These are phyloP conservation scores for Escarpia spicata DNA, from an alignment of 2,888 invertebrate species.

Conservation along the genomic window DNA sequence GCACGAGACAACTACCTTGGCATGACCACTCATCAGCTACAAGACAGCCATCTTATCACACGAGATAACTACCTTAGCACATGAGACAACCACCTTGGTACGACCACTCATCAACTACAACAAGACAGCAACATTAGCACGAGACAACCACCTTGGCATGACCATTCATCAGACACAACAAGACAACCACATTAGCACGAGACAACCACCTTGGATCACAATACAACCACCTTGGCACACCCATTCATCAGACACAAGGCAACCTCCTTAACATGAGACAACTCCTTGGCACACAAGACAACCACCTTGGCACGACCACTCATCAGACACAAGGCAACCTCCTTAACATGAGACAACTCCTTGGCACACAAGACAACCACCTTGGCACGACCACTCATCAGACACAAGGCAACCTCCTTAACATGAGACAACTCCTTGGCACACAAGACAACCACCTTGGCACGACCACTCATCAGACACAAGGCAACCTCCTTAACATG, in stretches of 20 bases:
- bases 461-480: background rate
- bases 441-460: slow-evolving; percentile 32
- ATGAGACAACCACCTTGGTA: background rate
- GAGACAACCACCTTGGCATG: slow-evolving; percentile 35
- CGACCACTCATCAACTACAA: background rate
- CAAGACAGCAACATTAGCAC: background rate
- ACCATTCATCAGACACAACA: slow-evolving; percentile 26
- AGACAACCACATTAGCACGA: too few relatives aligned
- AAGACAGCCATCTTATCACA: background rate
- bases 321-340: background rate
- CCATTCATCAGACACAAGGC: background rate
- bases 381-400: background rate
- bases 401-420: background rate
- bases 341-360: slow-evolving; percentile 17
- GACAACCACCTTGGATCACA: background rate
- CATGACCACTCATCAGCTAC: slow-evolving; percentile 25
- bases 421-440: background rate
- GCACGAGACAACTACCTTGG: background rate
- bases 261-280: slow-evolving; percentile 19
- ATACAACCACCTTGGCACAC: background rate
- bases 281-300: background rate
- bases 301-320: slow-evolving; percentile 29
- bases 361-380: slow-evolving; percentile 30
- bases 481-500: background rate
- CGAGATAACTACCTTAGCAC: background rate